Conservation (phyloP, 2,113 vertebrate genomes). For the Elephantulus edwardii region DNA sequence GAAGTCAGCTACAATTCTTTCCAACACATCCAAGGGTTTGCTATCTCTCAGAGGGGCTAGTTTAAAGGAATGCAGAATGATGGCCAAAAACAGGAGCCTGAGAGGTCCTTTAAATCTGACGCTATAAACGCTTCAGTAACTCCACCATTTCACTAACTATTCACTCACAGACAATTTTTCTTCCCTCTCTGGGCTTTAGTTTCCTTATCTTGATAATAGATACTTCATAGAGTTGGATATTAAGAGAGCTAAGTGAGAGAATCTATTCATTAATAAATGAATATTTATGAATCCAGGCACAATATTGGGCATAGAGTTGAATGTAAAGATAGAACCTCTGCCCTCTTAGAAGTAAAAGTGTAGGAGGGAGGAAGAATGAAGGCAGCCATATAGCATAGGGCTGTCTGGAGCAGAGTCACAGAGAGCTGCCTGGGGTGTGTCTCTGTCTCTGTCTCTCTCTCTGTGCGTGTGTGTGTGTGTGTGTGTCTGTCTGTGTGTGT, state of each 20-base stretch:
- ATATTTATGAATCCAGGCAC: conserved; percentile 12
- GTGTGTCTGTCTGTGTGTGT: too few relatives aligned
- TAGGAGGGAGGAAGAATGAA: background rate
- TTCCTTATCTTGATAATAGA: conserved; percentile 27
- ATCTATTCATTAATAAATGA: conserved; percentile 5
- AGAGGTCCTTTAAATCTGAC: background rate
- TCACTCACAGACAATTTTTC: background rate
- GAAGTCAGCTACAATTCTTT: background rate
- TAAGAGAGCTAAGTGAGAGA: conserved; percentile 13
- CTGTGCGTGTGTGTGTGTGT: too few relatives aligned
- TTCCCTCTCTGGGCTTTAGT: background rate
- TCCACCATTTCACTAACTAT: background rate
- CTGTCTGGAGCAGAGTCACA: accelerated
- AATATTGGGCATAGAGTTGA: background rate
- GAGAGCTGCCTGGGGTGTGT: background rate
- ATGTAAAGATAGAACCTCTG: background rate
- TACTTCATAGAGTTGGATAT: background rate
- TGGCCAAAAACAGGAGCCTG: background rate
- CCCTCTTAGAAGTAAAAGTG: background rate
- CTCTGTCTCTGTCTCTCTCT: too few relatives aligned
- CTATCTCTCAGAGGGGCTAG: background rate
- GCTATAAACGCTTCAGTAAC: background rate
- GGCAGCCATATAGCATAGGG: background rate
- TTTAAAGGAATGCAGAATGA: background rate
- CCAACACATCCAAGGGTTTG: background rate